Evolutionary conservation across 1,140 invertebrate species (phyloP).

Genomic region (Drosophila hydei): DNA sequence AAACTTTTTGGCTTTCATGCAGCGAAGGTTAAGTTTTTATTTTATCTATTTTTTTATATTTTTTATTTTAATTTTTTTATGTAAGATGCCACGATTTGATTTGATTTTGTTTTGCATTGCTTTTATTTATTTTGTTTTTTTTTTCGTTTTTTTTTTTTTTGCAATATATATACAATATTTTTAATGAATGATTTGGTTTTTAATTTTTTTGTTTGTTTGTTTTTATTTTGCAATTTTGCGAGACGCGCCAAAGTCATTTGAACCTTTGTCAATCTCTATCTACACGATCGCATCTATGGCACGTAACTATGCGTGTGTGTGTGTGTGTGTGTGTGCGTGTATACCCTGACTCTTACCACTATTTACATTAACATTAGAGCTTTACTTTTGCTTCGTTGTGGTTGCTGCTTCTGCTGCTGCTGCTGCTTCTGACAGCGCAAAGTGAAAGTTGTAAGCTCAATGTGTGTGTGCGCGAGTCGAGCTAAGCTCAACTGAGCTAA

Average conservation of each 20-base stretch:
- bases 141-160: conserved; percentile 33
- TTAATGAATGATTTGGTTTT: conserved; percentile 79
- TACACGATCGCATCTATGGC: conserved; percentile 60
- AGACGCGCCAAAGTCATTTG: conserved; percentile 56
- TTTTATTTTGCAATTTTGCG: conserved; percentile 50
- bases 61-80: conserved; percentile 46
- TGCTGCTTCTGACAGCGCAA: conserved; percentile 73
- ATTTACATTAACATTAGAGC: conserved; percentile 82
- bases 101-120: conserved; percentile 51
- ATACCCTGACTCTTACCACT: conserved; percentile 71
- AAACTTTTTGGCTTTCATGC: conserved; percentile 43
- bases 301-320: conserved; percentile 61
- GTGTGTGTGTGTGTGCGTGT: conserved; percentile 30
- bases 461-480: conserved; percentile 25
- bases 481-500: conserved; percentile 28
- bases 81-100: conserved; percentile 78
- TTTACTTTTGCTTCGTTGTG: conserved; percentile 62
- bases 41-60: conserved; percentile 31
- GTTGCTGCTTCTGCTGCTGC: conserved; percentile 33
- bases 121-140: conserved; percentile 36
- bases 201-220: conserved; percentile 29
- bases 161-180: conserved; percentile 59
- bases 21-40: conserved; percentile 67
- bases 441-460: conserved; percentile 68
- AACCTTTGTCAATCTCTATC: conserved; percentile 68